phyloP scores from a whole-genome alignment of 1,140 invertebrate genomes.

The Leptestheria dahalacensis region DNA sequence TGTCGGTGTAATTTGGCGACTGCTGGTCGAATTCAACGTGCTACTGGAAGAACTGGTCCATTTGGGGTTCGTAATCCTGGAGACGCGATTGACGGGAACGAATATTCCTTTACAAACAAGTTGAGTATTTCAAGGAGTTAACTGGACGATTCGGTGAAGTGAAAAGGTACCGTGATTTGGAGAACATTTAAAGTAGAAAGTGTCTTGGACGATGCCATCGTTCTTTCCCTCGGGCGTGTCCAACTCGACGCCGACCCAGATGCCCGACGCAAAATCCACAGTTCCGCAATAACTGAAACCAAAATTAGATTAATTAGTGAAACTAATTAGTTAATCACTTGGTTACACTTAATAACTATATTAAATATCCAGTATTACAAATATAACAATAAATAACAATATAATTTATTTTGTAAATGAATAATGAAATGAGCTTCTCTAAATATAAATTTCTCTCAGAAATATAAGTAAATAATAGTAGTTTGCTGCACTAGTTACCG shows the following conservation, averaged over 20 bases:
- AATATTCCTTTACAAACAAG: slow-evolving; percentile 9
- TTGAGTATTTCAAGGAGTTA: not conserved
- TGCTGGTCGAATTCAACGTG: not conserved
- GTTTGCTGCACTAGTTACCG: slow-evolving; percentile 26
- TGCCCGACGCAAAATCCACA: slow-evolving; percentile 35
- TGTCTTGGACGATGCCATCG: slow-evolving; percentile 39
- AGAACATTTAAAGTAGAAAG: slow-evolving; percentile 27
- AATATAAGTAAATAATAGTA: not conserved
- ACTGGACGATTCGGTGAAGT: not conserved
- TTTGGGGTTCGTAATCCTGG: not conserved
- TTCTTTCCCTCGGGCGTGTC: slow-evolving; percentile 38
- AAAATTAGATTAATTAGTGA: too few species aligned
- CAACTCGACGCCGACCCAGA: slow-evolving; percentile 39
- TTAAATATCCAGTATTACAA: too few species aligned
- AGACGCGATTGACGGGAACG: slow-evolving; percentile 12
- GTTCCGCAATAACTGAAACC: slow-evolving; percentile 32
- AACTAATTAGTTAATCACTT: too few species aligned
- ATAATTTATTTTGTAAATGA: too few species aligned
- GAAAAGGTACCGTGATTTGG: slow-evolving; percentile 15
- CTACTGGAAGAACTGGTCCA: not conserved
- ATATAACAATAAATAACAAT: too few species aligned
- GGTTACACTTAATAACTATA: too few species aligned
- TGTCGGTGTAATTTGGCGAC: not conserved
- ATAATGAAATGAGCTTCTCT: too few species aligned
- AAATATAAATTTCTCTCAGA: too few species aligned